phyloP scores from a whole-genome alignment of 2,113 vertebrate genomes.

The Nothoprocta perdicaria region DNA sequence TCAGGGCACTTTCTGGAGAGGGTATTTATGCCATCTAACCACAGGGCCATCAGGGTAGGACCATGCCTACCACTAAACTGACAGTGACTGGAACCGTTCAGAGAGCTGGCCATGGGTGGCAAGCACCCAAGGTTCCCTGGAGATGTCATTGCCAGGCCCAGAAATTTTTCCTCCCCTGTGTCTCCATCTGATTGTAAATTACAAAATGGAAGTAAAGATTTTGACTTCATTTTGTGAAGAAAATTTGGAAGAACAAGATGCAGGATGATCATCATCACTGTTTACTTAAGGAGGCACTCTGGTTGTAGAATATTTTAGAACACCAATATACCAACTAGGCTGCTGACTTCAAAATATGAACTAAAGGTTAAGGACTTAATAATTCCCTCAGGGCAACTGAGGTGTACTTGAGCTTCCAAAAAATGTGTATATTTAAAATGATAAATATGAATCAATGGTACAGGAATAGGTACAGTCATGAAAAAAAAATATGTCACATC shows the following conservation, averaged over 20 bases:
- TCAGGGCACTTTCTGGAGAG: not conserved
- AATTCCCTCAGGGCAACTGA: not conserved
- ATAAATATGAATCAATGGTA: not conserved
- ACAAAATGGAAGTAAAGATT: not conserved
- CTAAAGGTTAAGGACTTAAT: not conserved
- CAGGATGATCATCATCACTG: not conserved
- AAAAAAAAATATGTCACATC: not conserved
- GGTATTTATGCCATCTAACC: not conserved
- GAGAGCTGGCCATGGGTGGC: not conserved
- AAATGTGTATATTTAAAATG: not conserved
- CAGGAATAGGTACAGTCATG: not conserved
- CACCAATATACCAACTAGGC: not conserved
- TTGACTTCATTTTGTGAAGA: not conserved
- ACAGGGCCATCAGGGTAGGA: not conserved
- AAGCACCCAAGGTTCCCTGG: fast-evolving
- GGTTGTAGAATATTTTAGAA: not conserved
- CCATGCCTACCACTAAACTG: not conserved
- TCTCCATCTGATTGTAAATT: not conserved
- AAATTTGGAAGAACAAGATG: not conserved
- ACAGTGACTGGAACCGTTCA: not conserved
- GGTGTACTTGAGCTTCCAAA: not conserved
- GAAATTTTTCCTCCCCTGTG: not conserved
- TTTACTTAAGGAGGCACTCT: not conserved
- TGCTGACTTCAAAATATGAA: not conserved
- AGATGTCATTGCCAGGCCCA: not conserved